phyloP scores from a whole-genome alignment of 2,888 invertebrate species.

The Agrotis segetum region DNA sequence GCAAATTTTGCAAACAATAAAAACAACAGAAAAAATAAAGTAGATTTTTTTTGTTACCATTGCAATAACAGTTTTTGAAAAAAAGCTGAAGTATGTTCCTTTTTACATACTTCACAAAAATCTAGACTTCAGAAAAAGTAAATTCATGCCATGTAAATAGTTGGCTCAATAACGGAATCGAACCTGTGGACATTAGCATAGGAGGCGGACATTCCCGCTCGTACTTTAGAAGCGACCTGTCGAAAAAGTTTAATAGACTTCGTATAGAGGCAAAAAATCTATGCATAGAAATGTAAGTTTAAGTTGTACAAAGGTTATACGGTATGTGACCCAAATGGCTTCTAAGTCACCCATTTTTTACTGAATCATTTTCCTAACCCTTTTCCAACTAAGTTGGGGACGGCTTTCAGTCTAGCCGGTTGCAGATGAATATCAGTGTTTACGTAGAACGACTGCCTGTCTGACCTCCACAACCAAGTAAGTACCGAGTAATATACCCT shows the following conservation, averaged over 20 bases:
- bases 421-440: too few species aligned
- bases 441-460: too few species aligned
- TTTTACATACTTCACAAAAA: neutral
- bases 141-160: slow-evolving; percentile 27
- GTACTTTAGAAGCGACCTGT: neutral
- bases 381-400: too few species aligned
- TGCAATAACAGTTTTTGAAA: neutral
- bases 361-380: too few species aligned
- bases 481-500: too few species aligned
- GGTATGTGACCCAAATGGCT: neutral
- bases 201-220: slow-evolving; percentile 46
- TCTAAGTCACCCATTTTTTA: neutral
- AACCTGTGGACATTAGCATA: slow-evolving; percentile 50
- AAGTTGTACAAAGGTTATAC: neutral
- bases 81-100: too few species aligned
- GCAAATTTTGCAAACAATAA: neutral
- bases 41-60: neutral
- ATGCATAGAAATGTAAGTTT: neutral
- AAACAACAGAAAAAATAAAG: neutral
- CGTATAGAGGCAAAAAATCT: slow-evolving; percentile 16
- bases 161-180: slow-evolving; percentile 24
- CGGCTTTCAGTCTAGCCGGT: too few species aligned
- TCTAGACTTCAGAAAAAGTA: neutral
- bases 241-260: slow-evolving; percentile 35
- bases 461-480: too few species aligned